A percentile compares a stretch with the other conserved stretches of the same genome.
Evolutionary conservation across 2,888 invertebrate species (phyloP).

Genomic region (Furcula furcula): DNA sequence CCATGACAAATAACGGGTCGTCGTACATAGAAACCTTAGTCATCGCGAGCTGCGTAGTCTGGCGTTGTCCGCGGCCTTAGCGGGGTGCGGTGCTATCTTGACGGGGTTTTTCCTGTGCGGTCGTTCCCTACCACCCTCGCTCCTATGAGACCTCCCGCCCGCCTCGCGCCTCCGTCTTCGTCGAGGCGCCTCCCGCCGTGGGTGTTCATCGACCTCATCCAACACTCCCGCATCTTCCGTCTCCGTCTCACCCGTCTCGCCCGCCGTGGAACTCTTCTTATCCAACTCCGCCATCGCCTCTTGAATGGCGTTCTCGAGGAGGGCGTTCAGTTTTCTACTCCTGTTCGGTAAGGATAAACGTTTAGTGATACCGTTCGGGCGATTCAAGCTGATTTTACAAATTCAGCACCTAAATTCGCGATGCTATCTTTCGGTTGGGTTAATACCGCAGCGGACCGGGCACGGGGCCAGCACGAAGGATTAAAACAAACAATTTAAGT

Average conservation of each 20-base stretch:
- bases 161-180: slow-evolving; percentile 50
- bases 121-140: slow-evolving; percentile 53
- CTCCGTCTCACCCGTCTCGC: slow-evolving; percentile 6
- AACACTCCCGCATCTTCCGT: slow-evolving; percentile 1
- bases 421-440: slow-evolving; percentile 61
- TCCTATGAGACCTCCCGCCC: no score
- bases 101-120: slow-evolving; percentile 44
- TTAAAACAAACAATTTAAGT: no score
- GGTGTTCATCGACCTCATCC: slow-evolving; percentile 5
- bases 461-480: not conserved
- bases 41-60: slow-evolving; percentile 79
- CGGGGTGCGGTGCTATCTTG: slow-evolving; percentile 44
- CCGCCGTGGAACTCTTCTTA: slow-evolving; percentile 76
- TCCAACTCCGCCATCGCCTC: slow-evolving; percentile 96
- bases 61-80: slow-evolving; percentile 53
- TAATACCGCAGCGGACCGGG: slow-evolving; percentile 44
- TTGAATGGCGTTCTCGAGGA: slow-evolving; percentile 95
- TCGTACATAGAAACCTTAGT: no score
- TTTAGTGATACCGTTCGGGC: slow-evolving; percentile 9
- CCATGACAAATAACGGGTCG: no score
- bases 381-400: no score
- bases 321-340: slow-evolving; percentile 95
- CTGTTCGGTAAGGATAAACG: slow-evolving; percentile 70
- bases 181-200: slow-evolving; percentile 41
- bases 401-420: no score